Conservation (phyloP, 2,888 invertebrate genomes). For the Myathropa florea region DNA sequence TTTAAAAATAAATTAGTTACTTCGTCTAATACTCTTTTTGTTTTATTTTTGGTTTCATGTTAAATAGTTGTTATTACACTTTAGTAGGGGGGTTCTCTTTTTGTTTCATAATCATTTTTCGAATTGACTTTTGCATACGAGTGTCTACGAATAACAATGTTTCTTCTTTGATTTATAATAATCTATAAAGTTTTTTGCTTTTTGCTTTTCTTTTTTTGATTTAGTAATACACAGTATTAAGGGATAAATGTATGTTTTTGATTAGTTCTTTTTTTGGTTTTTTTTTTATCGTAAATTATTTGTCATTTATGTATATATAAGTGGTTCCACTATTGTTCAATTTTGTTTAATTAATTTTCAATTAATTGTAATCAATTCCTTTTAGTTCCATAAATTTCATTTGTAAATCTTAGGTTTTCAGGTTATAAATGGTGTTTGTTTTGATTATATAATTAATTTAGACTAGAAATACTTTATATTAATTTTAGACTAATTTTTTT, state of each 20-base stretch:
- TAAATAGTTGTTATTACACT: slow-evolving; percentile 24
- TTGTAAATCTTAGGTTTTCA: slow-evolving; percentile 27
- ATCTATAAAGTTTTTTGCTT: slow-evolving; percentile 41
- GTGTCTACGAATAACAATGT: slow-evolving; percentile 46
- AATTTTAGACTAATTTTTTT: not conserved
- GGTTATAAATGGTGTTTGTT: not conserved
- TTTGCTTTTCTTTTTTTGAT: slow-evolving; percentile 22
- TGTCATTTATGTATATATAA: slow-evolving; percentile 42
- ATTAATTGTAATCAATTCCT: slow-evolving; percentile 64
- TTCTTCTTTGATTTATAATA: slow-evolving; percentile 54
- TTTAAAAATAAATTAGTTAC: slow-evolving; percentile 58
- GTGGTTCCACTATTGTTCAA: slow-evolving; percentile 48
- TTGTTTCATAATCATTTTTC: slow-evolving; percentile 20
- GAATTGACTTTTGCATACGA: slow-evolving; percentile 56
- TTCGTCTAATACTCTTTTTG: slow-evolving; percentile 56
- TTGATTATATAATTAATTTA: slow-evolving; percentile 10
- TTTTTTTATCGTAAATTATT: slow-evolving; percentile 41
- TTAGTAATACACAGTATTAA: slow-evolving; percentile 70
- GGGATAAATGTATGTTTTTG: slow-evolving; percentile 29
- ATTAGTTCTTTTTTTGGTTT: slow-evolving; percentile 13
- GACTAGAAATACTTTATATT: slow-evolving; percentile 29
- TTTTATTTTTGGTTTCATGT: slow-evolving; percentile 5
- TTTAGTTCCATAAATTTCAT: slow-evolving; percentile 44
- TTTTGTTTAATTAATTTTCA: slow-evolving; percentile 25
- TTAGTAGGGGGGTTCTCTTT: not conserved